Conservation (phyloP, 2,113 vertebrate species). For the Phylloscopus trochilus region DNA sequence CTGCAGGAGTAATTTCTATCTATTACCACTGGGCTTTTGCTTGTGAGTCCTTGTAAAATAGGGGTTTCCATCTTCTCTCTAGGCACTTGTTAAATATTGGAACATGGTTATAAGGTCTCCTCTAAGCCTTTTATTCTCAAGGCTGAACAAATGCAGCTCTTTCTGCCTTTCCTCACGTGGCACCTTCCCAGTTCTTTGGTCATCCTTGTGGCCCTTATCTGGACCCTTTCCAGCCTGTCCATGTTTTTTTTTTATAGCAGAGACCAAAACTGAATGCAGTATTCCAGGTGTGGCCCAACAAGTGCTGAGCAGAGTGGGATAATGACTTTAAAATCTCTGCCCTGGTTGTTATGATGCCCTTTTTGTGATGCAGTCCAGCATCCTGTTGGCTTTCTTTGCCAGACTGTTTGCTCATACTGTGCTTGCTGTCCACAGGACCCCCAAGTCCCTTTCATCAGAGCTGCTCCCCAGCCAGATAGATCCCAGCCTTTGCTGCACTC, state of each 20-base stretch:
- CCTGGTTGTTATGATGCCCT: background rate
- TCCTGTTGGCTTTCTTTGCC: background rate
- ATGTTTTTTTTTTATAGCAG: background rate
- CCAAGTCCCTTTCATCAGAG: background rate
- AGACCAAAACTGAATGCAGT: background rate
- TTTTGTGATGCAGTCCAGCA: background rate
- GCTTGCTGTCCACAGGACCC: background rate
- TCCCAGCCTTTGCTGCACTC: background rate
- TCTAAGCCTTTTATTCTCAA: background rate
- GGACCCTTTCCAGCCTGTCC: background rate
- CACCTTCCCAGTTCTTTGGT: background rate
- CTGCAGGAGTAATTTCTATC: background rate
- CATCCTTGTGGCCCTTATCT: background rate
- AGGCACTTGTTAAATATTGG: background rate
- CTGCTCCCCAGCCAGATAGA: background rate
- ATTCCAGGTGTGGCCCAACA: background rate
- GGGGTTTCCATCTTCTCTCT: background rate
- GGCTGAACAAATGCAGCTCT: background rate
- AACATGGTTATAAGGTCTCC: background rate
- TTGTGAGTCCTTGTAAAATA: too few relatives aligned
- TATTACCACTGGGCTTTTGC: background rate
- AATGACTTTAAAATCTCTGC: background rate
- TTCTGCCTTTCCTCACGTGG: background rate
- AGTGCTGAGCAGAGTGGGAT: background rate
- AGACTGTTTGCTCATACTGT: background rate